Evolutionary conservation across 2,797 vertebrate genomes (phyloP).

Genomic region (Neosalanx taihuensis): DNA sequence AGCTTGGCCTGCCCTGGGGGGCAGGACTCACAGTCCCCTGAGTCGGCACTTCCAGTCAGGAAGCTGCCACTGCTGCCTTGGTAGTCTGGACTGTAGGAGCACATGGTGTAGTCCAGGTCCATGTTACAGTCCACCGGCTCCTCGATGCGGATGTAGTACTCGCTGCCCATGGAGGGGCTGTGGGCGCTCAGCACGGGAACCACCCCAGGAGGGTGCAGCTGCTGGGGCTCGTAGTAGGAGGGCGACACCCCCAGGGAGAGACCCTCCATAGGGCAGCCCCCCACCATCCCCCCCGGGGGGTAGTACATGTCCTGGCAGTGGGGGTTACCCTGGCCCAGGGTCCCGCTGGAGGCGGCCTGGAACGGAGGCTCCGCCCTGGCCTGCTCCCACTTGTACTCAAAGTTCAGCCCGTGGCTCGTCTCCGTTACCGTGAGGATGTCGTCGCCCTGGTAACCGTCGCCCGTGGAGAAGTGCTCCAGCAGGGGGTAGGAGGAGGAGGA

Average conservation of each 20-base stretch:
- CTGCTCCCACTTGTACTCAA: slow-evolving; percentile 97
- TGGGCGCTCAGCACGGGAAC: slow-evolving; percentile 89
- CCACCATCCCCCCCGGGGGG: slow-evolving; percentile 71
- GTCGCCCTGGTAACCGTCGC: slow-evolving; percentile 84
- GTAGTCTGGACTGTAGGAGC: slow-evolving; percentile 79
- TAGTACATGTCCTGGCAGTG: slow-evolving; percentile 84
- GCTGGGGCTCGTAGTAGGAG: slow-evolving; percentile 83
- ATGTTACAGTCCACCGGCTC: slow-evolving; percentile 80
- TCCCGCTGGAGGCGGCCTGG: slow-evolving; percentile 59
- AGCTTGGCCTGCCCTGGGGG: slow-evolving; percentile 47
- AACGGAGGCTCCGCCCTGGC: slow-evolving; percentile 78
- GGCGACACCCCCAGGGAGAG: slow-evolving; percentile 79
- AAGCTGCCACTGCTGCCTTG: slow-evolving; percentile 72
- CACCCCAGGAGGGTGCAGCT: slow-evolving; percentile 76
- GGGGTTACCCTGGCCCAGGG: slow-evolving; percentile 69
- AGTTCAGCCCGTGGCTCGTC: slow-evolving; percentile 93
- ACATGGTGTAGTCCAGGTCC: slow-evolving; percentile 82
- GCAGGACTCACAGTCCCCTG: slow-evolving; percentile 69
- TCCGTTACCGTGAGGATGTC: slow-evolving; percentile 94
- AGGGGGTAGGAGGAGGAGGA: slow-evolving; percentile 86
- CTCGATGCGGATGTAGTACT: slow-evolving; percentile 96
- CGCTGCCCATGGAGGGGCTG: slow-evolving; percentile 87
- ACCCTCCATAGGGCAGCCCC: slow-evolving; percentile 67
- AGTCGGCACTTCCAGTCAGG: slow-evolving; percentile 67
- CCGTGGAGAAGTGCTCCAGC: slow-evolving; percentile 83